Evolutionary conservation across 2,113 vertebrate genomes (phyloP).

Genomic region (Ptychochromis oligacanthus): DNA sequence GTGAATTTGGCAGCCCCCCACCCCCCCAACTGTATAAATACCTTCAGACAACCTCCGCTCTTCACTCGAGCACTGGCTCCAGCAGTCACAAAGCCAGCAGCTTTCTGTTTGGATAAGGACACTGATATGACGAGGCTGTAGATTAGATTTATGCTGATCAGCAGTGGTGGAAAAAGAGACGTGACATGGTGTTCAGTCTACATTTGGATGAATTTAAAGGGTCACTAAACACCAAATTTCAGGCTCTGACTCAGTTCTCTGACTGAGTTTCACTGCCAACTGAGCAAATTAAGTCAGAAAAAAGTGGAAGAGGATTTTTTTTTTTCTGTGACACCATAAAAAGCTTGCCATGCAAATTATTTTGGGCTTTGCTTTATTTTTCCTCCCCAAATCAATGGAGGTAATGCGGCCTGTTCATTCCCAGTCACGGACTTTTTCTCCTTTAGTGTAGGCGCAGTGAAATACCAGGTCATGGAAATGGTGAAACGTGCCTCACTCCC

Average conservation of each 20-base stretch:
- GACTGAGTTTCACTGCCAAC: no score
- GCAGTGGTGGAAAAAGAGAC: background rate
- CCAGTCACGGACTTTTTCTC: no score
- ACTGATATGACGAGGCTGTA: slow-evolving; percentile 14
- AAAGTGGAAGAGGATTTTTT: background rate
- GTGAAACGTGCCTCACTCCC: background rate
- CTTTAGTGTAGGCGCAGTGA: background rate
- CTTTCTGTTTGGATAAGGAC: slow-evolving; percentile 23
- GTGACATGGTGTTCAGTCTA: background rate
- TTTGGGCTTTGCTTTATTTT: no score
- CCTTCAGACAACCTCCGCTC: slow-evolving; percentile 57
- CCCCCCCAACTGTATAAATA: slow-evolving; percentile 43
- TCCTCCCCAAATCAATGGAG: no score
- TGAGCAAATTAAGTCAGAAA: background rate
- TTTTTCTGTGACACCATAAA: no score
- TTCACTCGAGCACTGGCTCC: background rate
- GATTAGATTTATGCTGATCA: slow-evolving; percentile 23
- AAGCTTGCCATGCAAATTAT: no score
- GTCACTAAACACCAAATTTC: background rate
- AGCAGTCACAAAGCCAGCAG: slow-evolving; percentile 16
- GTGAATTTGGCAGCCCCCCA: slow-evolving; percentile 48
- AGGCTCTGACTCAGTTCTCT: no score
- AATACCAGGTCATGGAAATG: background rate
- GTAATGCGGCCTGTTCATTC: no score
- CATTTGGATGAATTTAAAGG: background rate